Percentiles rank a stretch among this genome's conserved stretches.
Evolutionary conservation across 2,113 vertebrate genomes (phyloP).

Genomic region (Engraulis encrasicolus): DNA sequence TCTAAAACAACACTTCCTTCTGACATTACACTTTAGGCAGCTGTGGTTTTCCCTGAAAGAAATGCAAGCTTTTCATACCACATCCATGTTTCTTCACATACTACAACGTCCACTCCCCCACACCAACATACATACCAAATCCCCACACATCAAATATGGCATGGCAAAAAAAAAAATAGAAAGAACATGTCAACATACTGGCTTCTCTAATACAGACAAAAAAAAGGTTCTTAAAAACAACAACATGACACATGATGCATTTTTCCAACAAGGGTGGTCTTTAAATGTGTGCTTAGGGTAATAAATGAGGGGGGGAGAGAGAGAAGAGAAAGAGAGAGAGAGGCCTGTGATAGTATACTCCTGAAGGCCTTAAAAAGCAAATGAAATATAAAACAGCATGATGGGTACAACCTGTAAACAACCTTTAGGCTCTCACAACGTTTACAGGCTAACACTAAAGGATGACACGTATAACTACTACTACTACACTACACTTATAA

Average conservation of each 20-base stretch:
- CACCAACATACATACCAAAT: not conserved
- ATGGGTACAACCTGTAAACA: not conserved
- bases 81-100: not conserved
- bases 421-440: not conserved
- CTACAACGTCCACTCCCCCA: not conserved
- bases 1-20: not conserved
- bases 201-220: not conserved
- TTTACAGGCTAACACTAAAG: conserved; percentile 29
- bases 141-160: not conserved
- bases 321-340: too few species aligned
- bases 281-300: not conserved
- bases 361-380: not conserved
- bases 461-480: not conserved
- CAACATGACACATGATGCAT: conserved; percentile 6
- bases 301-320: not conserved
- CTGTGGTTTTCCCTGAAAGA: conserved; percentile 14
- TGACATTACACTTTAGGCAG: not conserved
- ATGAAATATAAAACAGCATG: not conserved
- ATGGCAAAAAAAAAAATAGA: not conserved
- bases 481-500: conserved; percentile 11
- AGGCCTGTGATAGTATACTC: not conserved
- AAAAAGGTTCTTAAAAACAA: not conserved
- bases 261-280: not conserved
- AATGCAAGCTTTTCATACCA: not conserved
- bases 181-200: conserved; percentile 3